Evolutionary conservation across 2,888 invertebrate genomes (phyloP), one percentile per base, ranked within the genome.

Genomic region (Leptarthrus brevirostris): DNA sequence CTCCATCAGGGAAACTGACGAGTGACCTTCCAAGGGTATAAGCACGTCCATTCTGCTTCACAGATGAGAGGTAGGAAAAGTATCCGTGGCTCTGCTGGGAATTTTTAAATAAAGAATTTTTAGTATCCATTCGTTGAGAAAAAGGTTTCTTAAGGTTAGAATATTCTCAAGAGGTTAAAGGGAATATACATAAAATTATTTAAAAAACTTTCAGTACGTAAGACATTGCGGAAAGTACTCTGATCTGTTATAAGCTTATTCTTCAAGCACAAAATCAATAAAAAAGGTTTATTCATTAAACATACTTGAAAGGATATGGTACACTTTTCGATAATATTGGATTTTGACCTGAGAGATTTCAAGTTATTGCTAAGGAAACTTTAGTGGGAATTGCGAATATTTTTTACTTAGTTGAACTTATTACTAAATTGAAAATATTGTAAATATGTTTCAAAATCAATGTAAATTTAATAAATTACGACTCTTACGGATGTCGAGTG

Each of bases 21-120:
- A 66, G 44, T 66, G 64, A 66, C 64, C 64, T 24, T 66, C 47
- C 8, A 66, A 47, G 26, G 64, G 47, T 66, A 47, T 44, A 47
- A 26, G 26, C 47, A 47, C 47, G 12, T 66, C 24, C 24, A 47
- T 47, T n/a, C 30, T 16, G 8, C 40, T 12, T 40, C 40, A 1
- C 52, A 24, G 24, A 47, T 47, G 47, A 66, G 34, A 66, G 64
- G 64, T 66, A 47, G 47, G 24, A 24, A 47, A 66, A 47, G 64
- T 26, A 18, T 47, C 24, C 26, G n/a, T 47, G 24, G 24, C 44
- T 18, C 47, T 66, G 24, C 24, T 4, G 47, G 47, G 26, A 66
- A 47, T 47, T 66, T 47, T 66, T 66, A 58, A 36, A 58, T 58
- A 58, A 58, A 36, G 58, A 4, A 36, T 12, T 40, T 40, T 40